phyloP scores from a whole-genome alignment of 2,797 vertebrate species.

The Neopelma chrysocephalum region DNA sequence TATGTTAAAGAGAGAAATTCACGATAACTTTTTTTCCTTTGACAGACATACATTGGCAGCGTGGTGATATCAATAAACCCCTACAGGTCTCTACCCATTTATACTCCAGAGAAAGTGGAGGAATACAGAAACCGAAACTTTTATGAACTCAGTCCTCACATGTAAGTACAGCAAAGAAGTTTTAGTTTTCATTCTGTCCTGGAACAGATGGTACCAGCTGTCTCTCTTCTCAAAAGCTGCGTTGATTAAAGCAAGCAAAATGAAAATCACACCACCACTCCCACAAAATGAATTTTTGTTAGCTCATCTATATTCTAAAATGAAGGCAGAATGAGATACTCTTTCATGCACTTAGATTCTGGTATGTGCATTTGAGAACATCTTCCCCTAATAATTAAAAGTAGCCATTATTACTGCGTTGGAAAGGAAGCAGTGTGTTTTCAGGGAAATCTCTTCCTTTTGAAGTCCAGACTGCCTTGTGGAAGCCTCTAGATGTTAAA shows the following conservation, averaged over 20 bases:
- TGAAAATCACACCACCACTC: not conserved
- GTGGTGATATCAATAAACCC: conserved; percentile 99
- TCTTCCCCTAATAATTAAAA: not conserved
- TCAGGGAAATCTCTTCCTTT: not conserved
- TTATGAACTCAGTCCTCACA: conserved; percentile 98
- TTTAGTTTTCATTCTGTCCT: not conserved
- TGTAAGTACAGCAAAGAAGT: conserved; percentile 85
- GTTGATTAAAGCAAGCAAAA: not conserved
- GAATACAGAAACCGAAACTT: conserved; percentile 99
- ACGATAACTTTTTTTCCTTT: not conserved
- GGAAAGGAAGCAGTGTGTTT: conserved; percentile 13
- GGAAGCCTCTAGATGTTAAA: not conserved
- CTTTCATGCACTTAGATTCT: not conserved
- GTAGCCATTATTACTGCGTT: not conserved
- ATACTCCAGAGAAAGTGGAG: conserved; percentile 96
- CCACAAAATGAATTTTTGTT: not conserved
- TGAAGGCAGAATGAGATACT: not conserved
- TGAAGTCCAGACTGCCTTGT: not conserved
- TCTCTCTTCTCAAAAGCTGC: conserved; percentile 19
- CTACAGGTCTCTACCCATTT: conserved; percentile 92
- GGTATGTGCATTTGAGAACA: not conserved
- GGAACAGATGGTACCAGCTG: conserved; percentile 72
- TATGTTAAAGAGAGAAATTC: not conserved
- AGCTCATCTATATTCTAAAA: conserved; percentile 16
- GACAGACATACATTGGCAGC: conserved; percentile 96